phyloP scores from a whole-genome alignment of 2,113 vertebrate species.

The Callopanchax toddi region DNA sequence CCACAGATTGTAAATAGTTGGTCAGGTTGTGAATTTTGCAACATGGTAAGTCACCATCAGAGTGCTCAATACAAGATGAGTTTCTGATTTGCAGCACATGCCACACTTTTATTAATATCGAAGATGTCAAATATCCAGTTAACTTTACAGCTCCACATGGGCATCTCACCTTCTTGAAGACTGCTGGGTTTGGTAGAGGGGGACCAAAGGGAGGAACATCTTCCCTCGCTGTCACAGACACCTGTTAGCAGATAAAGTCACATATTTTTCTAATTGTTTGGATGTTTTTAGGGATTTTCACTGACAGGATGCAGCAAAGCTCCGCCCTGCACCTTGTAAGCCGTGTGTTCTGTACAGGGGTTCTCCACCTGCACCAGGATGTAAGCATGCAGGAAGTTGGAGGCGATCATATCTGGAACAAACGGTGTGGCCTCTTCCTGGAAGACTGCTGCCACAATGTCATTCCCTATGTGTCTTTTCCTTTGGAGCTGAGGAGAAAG shows the following conservation, averaged over 20 bases:
- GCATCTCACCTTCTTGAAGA: constrained; percentile 89
- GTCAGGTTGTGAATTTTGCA: too few species aligned
- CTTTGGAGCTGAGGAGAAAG: constrained; percentile 86
- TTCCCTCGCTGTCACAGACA: constrained; percentile 91
- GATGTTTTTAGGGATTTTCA: too few species aligned
- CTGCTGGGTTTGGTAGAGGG: constrained; percentile 85
- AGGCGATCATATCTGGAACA: constrained; percentile 96
- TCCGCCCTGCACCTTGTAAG: constrained; percentile 89
- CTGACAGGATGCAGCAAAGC: too few species aligned
- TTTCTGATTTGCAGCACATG: neutral
- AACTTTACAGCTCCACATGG: neutral
- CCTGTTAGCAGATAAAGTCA: constrained; percentile 71
- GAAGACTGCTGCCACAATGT: constrained; percentile 95
- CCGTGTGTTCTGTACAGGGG: constrained; percentile 80
- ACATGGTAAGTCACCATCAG: neutral
- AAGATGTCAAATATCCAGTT: too few species aligned
- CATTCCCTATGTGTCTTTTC: constrained; percentile 96
- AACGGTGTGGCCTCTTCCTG: constrained; percentile 95
- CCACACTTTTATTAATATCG: neutral
- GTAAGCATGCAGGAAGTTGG: constrained; percentile 95
- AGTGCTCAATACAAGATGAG: neutral
- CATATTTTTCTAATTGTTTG: too few species aligned
- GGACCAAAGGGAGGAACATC: constrained; percentile 92
- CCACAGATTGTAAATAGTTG: too few species aligned
- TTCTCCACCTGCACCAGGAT: constrained; percentile 91